A percentile compares a stretch with the other conserved stretches of the same genome.
Evolutionary conservation across 2,888 invertebrate species (phyloP).

Genomic region (Caradrina clavipalpis): DNA sequence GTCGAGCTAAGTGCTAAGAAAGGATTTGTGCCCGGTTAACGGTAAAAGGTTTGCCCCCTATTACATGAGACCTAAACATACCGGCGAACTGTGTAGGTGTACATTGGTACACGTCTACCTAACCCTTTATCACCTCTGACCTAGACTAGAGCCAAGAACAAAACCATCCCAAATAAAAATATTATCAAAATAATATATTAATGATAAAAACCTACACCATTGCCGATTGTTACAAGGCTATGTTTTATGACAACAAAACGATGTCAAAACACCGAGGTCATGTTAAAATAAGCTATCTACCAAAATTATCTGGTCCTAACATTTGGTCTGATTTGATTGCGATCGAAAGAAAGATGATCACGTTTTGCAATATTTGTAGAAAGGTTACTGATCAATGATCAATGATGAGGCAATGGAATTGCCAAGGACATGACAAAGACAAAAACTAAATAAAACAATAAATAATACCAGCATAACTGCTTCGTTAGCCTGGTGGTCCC

Average conservation of each 20-base stretch:
- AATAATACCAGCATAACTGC: too few relatives aligned
- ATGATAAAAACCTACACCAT: neutral
- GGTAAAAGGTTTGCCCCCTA: too few relatives aligned
- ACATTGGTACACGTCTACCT: too few relatives aligned
- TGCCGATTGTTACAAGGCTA: neutral
- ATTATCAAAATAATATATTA: too few relatives aligned
- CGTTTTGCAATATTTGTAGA: conserved; percentile 38
- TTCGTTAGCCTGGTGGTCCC: too few relatives aligned
- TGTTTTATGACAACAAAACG: neutral
- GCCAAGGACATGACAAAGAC: neutral
- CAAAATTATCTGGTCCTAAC: conserved; percentile 31
- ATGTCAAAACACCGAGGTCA: conserved; percentile 11
- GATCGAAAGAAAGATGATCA: conserved; percentile 52
- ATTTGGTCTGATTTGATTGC: conserved; percentile 52
- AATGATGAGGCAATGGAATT: conserved; percentile 19
- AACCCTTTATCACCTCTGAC: too few relatives aligned
- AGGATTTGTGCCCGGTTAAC: too few relatives aligned
- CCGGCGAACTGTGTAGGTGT: too few relatives aligned
- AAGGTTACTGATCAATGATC: conserved; percentile 33
- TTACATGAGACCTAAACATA: too few relatives aligned
- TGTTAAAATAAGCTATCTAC: conserved; percentile 39
- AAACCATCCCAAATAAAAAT: too few relatives aligned
- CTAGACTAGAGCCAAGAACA: too few relatives aligned
- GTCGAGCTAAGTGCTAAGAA: too few relatives aligned
- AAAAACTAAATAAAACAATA: neutral